Base-by-base conservation (phyloP, 2,797 vertebrate species). In the Poeciliopsis paucimaculata region DNA sequence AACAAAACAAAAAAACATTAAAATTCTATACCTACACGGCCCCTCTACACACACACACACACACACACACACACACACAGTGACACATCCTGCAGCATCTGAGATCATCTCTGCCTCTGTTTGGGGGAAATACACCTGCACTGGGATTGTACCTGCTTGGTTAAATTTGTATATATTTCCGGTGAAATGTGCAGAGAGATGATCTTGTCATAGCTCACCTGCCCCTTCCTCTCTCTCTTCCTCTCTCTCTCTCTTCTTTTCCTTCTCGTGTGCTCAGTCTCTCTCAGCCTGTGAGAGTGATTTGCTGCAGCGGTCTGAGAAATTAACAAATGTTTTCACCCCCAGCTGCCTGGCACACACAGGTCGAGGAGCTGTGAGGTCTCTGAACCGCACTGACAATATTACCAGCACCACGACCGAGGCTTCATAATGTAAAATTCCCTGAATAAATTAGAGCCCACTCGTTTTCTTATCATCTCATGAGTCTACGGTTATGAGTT, bases 381-480 rank as follows among this genome's bases (percentile, higher is more conserved):
- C 79, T 88, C 60, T 82, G 36, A 85, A 81, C 76, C 77, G 47
- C 84, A 26, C 76, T 16, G 84, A 88, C 88, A 81, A 86, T 88
- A 88, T 89, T 75, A 88, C 79, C 80, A 73, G 72, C 87, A 66
- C 0, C 23, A 72, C 39, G 82, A 84, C 74, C 60, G 13, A 51
- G 64, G 46, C 45, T 51, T 91, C 90, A 84, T 89, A 89, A 82
- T 84, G 85, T 87, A 91, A 93, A 94, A 92, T 89, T 93, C 91
- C 93, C 93, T 89, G 92, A 92, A 93, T 94, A 93, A 90, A 93
- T 94, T 93, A 91, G 84, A 51, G 85, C 92, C 90, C 88, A 92
- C 93, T 89, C 90, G 62, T 90, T 91, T 83, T 91, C 85, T 88
- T 84, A 82, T 93, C 90, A 84, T 79, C 73, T 88, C 85, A 84